A percentile compares a stretch with the other conserved stretches of the same genome.
phyloP scores from a whole-genome alignment of 1,140 invertebrate genomes.

The Heterodera schachtii region DNA sequence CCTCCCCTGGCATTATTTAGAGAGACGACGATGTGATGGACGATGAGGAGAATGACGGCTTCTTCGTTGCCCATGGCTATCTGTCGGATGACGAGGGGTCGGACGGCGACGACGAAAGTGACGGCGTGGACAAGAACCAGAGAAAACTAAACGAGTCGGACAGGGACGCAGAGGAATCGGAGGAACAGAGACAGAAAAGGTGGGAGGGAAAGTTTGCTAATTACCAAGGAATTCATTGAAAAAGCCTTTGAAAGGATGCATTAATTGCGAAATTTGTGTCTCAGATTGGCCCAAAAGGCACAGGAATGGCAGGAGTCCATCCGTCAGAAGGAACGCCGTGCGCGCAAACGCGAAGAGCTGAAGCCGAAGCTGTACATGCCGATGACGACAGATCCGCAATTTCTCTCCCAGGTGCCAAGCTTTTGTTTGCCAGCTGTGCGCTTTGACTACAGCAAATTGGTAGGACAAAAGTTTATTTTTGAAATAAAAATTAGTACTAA shows the following conservation, averaged over 20 bases:
- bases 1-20: conserved; percentile 48
- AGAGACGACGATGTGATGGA: conserved; percentile 75
- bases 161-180: conserved; percentile 22
- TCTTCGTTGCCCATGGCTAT: conserved; percentile 95
- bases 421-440: neutral
- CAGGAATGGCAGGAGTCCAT: conserved; percentile 14
- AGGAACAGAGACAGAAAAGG: conserved; percentile 26
- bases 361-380: conserved; percentile 25
- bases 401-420: neutral
- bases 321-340: conserved; percentile 17
- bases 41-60: conserved; percentile 81
- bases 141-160: conserved; percentile 11
- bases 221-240: neutral
- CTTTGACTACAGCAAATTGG: conserved; percentile 13
- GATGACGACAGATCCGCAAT: neutral
- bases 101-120: conserved; percentile 67
- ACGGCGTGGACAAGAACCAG: conserved; percentile 13
- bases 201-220: neutral
- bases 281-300: conserved; percentile 12
- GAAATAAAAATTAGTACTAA: no score
- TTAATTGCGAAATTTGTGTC: no score
- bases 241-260: no score
- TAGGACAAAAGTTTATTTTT: neutral
- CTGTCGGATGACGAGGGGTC: conserved; percentile 82
- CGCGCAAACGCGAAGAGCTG: conserved; percentile 23